Evolutionary conservation across 2,113 vertebrate genomes (phyloP).

Genomic region (Andinoacara biseriatus): DNA sequence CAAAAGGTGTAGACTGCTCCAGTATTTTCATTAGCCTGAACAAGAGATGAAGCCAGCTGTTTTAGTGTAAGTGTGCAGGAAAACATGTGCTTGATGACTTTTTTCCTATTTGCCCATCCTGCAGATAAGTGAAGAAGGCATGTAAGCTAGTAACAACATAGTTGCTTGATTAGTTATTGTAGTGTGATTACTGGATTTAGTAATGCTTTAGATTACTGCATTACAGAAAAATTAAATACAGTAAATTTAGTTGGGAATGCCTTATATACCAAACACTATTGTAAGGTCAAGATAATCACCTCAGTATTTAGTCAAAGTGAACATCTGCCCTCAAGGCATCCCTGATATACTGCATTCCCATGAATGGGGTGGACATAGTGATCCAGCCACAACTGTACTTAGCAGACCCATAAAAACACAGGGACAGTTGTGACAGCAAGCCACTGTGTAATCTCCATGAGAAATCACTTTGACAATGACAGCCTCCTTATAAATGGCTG

Average conservation of each 20-base stretch:
- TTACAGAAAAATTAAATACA: not conserved
- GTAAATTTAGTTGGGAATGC: not conserved
- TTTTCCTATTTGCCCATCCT: not conserved
- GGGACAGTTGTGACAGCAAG: not conserved
- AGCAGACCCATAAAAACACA: not conserved
- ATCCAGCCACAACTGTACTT: not conserved
- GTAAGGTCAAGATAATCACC: not conserved
- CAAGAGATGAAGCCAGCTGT: not conserved
- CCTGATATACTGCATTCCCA: not conserved
- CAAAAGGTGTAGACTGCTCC: too few relatives aligned
- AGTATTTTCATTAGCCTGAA: not conserved
- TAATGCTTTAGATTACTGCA: not conserved
- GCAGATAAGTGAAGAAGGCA: not conserved
- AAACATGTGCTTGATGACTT: rapidly evolving
- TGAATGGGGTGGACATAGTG: not conserved
- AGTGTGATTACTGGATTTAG: not conserved
- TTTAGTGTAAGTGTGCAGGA: not conserved
- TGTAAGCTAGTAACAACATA: not conserved
- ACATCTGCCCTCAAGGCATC: not conserved
- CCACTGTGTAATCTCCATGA: not conserved
- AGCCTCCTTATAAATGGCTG: not conserved
- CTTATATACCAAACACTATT: not conserved
- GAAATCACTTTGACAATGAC: conserved; percentile 4
- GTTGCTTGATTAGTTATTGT: not conserved
- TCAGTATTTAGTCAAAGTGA: not conserved